These are phyloP conservation scores for Parapsyche elsis DNA, from an alignment of 1,140 invertebrate species.

Conservation along the genomic window DNA sequence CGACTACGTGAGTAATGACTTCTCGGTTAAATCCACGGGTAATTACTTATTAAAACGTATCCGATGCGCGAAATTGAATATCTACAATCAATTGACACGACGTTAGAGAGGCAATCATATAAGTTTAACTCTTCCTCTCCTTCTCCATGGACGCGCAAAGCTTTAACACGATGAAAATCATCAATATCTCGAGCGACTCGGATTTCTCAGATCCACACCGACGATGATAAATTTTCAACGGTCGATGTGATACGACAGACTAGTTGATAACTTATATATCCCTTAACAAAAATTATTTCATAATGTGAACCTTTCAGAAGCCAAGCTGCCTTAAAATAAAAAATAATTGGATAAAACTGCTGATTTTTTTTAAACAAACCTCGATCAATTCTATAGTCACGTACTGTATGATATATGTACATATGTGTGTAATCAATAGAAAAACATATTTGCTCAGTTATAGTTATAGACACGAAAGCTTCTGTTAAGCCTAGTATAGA, in stretches of 20 bases:
- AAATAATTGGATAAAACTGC: no score
- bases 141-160: not conserved
- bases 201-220: not conserved
- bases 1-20: slow-evolving; percentile 51
- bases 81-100: slow-evolving; percentile 54
- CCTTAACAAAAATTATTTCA: no score
- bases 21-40: slow-evolving; percentile 53
- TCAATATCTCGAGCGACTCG: slow-evolving; percentile 2
- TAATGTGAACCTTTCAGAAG: no score
- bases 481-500: no score
- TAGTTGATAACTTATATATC: slow-evolving; percentile 1
- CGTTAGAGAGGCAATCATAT: slow-evolving; percentile 48
- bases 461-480: no score
- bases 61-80: slow-evolving; percentile 57
- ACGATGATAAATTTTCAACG: not conserved
- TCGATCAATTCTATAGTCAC: no score
- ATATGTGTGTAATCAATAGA: no score
- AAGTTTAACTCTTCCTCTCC: not conserved
- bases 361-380: no score
- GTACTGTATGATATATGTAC: no score
- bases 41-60: slow-evolving; percentile 57
- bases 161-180: not conserved
- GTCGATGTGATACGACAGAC: not conserved
- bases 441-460: no score
- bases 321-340: no score